Percentiles rank a stretch among this genome's conserved stretches.
phyloP scores from a whole-genome alignment of 1,140 invertebrate species.

The Melitaea cinxia region DNA sequence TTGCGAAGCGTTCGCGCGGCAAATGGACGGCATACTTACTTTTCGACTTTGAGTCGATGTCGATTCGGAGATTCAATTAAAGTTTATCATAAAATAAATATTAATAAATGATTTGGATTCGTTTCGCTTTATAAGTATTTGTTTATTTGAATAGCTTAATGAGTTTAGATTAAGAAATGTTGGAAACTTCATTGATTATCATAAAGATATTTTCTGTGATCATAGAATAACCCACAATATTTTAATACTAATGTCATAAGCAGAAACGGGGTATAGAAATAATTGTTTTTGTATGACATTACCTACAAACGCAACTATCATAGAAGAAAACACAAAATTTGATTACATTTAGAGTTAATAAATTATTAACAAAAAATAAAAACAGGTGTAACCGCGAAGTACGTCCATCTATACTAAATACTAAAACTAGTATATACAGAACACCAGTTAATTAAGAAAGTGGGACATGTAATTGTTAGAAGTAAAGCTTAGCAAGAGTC shows the following conservation, averaged over 20 bases:
- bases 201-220: too few relatives aligned
- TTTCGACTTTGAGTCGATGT: conserved; percentile 29
- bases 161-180: not conserved
- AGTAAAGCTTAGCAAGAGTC: not conserved
- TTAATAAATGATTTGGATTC: not conserved
- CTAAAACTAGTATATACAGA: not conserved
- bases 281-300: too few relatives aligned
- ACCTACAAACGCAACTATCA: too few relatives aligned
- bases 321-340: too few relatives aligned
- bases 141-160: not conserved
- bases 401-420: too few relatives aligned
- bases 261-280: too few relatives aligned
- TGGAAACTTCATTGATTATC: too few relatives aligned
- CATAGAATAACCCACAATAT: too few relatives aligned
- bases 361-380: too few relatives aligned
- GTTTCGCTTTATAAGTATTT: not conserved
- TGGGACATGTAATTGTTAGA: not conserved
- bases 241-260: too few relatives aligned
- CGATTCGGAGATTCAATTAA: conserved; percentile 11
- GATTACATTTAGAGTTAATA: too few relatives aligned
- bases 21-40: conserved; percentile 7
- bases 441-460: not conserved
- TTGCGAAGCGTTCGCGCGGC: conserved; percentile 18
- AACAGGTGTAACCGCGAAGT: too few relatives aligned
- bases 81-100: conserved; percentile 11